Evolutionary conservation across 2,113 vertebrate genomes (phyloP).

Genomic region (Hypomesus transpacificus): DNA sequence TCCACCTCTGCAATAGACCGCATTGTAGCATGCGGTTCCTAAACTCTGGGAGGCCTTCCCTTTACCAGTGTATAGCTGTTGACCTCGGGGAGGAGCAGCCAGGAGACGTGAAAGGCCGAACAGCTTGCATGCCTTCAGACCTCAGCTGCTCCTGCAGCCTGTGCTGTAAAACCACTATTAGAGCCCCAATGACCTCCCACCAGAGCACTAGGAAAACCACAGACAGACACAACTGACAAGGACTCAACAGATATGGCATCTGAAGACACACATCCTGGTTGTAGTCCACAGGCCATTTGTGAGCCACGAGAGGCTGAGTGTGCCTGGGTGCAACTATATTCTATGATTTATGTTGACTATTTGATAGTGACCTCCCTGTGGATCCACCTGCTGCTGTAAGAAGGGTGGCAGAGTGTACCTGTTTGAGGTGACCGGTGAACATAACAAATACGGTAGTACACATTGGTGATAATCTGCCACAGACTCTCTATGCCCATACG

Average conservation of each 20-base stretch:
- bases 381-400: neutral
- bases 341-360: no score
- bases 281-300: no score
- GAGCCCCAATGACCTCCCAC: conserved; percentile 31
- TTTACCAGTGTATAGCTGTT: conserved; percentile 59
- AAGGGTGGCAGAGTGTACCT: conserved; percentile 33
- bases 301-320: no score
- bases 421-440: conserved; percentile 54
- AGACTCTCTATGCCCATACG: no score
- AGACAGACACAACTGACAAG: conserved; percentile 26
- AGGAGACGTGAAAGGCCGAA: conserved; percentile 58
- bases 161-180: conserved; percentile 52
- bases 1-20: conserved; percentile 15
- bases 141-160: conserved; percentile 56
- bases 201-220: conserved; percentile 18
- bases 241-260: neutral
- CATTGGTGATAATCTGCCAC: conserved; percentile 14
- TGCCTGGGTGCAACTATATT: no score
- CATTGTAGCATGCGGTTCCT: conserved; percentile 51
- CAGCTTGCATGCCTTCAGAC: conserved; percentile 72
- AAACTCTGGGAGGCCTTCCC: conserved; percentile 47
- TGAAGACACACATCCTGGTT: no score
- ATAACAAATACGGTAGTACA: conserved; percentile 58
- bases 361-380: neutral
- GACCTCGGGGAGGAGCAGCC: conserved; percentile 57